Percentiles rank a stretch among this genome's conserved stretches.
These are phyloP conservation scores for Chamaea fasciata DNA, from an alignment of 2,113 vertebrate species.

Conservation along the genomic window DNA sequence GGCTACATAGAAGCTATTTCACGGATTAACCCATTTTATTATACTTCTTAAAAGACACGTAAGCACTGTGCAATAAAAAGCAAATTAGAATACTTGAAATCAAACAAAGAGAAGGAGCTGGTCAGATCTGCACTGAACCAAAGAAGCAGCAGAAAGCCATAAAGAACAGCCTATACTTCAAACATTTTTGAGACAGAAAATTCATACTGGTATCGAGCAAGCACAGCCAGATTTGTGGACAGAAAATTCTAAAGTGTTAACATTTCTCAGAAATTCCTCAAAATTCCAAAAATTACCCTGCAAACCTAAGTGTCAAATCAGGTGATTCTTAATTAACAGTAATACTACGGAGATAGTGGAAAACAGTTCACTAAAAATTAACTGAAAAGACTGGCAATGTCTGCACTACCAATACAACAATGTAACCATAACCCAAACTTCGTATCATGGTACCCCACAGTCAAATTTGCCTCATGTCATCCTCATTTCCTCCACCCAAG, in stretches of 20 bases:
- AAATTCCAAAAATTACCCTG: background rate
- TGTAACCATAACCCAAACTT: background rate
- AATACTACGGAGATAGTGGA: background rate
- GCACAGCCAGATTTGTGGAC: background rate
- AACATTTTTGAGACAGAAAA: background rate
- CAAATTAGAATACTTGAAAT: constrained; percentile 18
- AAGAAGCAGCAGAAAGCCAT: background rate
- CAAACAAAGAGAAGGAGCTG: constrained; percentile 11
- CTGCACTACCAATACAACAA: background rate
- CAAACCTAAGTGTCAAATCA: background rate
- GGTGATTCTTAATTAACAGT: background rate
- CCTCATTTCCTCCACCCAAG: background rate
- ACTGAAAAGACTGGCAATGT: background rate
- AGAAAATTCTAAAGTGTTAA: background rate
- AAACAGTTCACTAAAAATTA: background rate
- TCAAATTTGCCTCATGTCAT: background rate
- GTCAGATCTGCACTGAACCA: background rate
- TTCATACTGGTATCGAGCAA: background rate
- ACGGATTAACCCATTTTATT: constrained; percentile 30
- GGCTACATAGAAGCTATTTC: constrained; percentile 19
- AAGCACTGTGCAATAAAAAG: constrained; percentile 16
- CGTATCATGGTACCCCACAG: background rate
- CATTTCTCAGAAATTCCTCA: background rate
- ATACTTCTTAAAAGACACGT: background rate
- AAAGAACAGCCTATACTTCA: background rate